These are phyloP conservation scores for Brachionus manjavacas DNA, from an alignment of 1,140 invertebrate species.

Conservation along the genomic window DNA sequence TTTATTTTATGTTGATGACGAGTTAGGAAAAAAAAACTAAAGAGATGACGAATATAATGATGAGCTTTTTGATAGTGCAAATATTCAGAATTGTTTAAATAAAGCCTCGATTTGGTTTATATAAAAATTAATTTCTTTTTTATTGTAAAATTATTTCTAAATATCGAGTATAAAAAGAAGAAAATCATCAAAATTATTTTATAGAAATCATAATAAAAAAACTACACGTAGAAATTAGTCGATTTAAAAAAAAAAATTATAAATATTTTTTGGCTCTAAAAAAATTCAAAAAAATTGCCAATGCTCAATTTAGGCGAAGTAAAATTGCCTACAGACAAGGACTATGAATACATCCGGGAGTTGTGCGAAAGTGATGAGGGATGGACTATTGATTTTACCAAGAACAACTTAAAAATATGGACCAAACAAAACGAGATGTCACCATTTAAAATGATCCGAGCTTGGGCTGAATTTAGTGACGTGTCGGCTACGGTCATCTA, in stretches of 20 bases:
- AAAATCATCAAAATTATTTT: background rate
- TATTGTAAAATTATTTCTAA: background rate
- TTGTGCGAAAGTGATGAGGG: background rate
- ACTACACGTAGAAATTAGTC: background rate
- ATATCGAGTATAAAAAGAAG: background rate
- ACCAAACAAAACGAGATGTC: conserved; percentile 38
- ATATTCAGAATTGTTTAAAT: background rate
- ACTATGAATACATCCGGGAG: background rate
- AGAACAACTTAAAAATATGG: background rate
- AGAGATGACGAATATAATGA: conserved; percentile 2
- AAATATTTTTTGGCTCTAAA: background rate
- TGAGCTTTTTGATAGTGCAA: conserved; percentile 1
- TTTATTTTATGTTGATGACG: background rate
- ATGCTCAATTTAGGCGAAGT: conserved; percentile 38
- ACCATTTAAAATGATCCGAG: conserved; percentile 25
- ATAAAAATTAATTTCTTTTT: background rate
- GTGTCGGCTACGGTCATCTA: conserved; percentile 28
- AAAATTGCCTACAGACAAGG: background rate
- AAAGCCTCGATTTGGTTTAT: background rate
- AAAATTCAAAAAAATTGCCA: background rate
- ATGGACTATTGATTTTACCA: background rate
- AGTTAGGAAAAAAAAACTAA: background rate
- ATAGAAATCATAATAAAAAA: background rate
- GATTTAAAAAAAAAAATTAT: background rate
- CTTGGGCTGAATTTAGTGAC: conserved; percentile 10